Conservation (phyloP, 2,888 invertebrate genomes). For the Acronicta leporina region DNA sequence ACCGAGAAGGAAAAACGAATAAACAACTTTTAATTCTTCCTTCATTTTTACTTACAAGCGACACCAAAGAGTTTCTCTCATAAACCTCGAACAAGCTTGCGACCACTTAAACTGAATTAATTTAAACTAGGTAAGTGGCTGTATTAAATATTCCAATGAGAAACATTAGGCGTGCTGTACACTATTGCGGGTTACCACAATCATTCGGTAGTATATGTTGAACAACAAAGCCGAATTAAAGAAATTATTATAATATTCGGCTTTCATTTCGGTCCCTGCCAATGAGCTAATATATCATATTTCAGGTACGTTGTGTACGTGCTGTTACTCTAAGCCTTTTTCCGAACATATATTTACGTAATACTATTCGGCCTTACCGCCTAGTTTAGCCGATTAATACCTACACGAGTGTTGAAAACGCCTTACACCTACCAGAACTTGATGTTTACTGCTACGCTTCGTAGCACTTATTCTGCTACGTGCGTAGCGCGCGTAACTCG, state of each 20-base stretch:
- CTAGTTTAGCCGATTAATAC: too few species aligned
- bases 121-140: conserved; percentile 46
- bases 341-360: too few species aligned
- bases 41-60: conserved; percentile 31
- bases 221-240: too few species aligned
- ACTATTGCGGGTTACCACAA: too few species aligned
- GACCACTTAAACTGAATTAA: conserved; percentile 52
- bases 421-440: conserved; percentile 17
- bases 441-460: conserved; percentile 54
- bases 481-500: conserved; percentile 65
- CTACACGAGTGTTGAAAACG: too few species aligned
- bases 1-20: conserved; percentile 9
- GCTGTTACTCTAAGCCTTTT: too few species aligned
- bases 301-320: too few species aligned
- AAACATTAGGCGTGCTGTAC: conserved; percentile 8
- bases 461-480: conserved; percentile 64
- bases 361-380: too few species aligned
- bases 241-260: too few species aligned
- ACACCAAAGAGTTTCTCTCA: conserved; percentile 30
- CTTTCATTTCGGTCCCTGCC: too few species aligned
- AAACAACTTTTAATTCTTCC: conserved; percentile 23
- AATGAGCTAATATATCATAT: too few species aligned
- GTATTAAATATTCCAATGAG: conserved; percentile 31
- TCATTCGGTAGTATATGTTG: too few species aligned
- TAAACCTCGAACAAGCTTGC: conserved; percentile 43